Base-by-base conservation (phyloP, 2,888 invertebrate species). In the Ephialtes manifestator region DNA sequence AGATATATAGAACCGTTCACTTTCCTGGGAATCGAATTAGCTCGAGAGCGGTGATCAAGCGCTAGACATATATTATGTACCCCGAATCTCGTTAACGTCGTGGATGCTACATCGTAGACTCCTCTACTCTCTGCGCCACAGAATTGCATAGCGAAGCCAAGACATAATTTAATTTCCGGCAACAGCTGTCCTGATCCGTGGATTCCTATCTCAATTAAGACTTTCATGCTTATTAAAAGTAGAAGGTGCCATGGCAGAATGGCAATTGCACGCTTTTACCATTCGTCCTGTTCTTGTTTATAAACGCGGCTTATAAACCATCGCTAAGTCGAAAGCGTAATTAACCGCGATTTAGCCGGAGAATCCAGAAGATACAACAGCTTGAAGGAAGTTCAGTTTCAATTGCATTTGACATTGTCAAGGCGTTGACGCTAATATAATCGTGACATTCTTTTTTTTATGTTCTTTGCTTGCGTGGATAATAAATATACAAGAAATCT, bases 1-100 rank as follows among this genome's bases (percentile, higher is more conserved):
- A 24, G 39, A 79, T 81, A 79, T 81, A 72, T 68, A 84, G 65
- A 55, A 60, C 72, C 78, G 53, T 82, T 85, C 85, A 84, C 87
- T 87, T 85, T 85, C 87, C 76, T 84, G 74, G 81, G 82, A 85
- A 85, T 85, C 74, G 81, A 83, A 87, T 85, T 85, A 85, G 79
- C 63, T 46, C 68, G 76, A 76, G 75, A 79, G 76, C 72, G 70
- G 72, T 74, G 68, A 83, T 83, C 83, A 79, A 74, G 28, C 67
- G 7, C 55, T 46, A 55, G 35, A 68, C 67, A 53, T 55, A 28
- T 55, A 71, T 31, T 60, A 63, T 46, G 35, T 46, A 28, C 8
- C 68, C 83, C 72, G 60, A 74, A 83, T 83, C 74, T 78, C 78
- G 68, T 74, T 83, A 79, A 68, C 71, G 51, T 78, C 20, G 39